Conservation (phyloP, 2,113 vertebrate genomes). For the Elephas maximus region DNA sequence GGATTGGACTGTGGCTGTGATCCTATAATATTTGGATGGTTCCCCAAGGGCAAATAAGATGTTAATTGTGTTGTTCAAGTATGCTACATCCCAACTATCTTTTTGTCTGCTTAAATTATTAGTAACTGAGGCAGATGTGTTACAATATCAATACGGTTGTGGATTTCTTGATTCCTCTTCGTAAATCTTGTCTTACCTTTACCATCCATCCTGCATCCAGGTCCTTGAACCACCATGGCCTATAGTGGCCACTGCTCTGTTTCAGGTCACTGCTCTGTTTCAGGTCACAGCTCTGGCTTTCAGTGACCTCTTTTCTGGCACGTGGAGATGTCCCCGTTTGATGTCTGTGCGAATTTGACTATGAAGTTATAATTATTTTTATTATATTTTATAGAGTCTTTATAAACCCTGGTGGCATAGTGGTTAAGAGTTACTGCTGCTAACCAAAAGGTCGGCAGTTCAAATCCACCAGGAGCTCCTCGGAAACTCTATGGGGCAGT, state of each 20-base stretch:
- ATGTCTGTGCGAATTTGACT: neutral
- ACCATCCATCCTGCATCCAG: neutral
- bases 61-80: neutral
- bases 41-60: neutral
- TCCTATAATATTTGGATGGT: neutral
- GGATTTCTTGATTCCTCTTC: neutral
- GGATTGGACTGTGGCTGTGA: neutral
- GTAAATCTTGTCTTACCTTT: neutral
- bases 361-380: neutral
- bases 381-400: neutral
- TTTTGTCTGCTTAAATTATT: neutral
- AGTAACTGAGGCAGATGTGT: neutral
- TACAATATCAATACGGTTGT: neutral
- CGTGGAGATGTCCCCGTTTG: neutral
- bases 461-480: too few relatives aligned
- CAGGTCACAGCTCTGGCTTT: neutral
- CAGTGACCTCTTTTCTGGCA: neutral
- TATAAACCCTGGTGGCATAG: neutral
- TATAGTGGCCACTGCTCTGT: neutral
- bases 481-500: too few relatives aligned
- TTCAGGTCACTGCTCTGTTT: neutral
- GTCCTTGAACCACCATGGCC: neutral
- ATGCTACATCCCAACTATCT: neutral
- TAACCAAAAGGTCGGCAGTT: too few relatives aligned
- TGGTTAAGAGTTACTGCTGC: too few relatives aligned